These are phyloP conservation scores for Liodrosophila aerea DNA, from an alignment of 2,888 invertebrate genomes.

Conservation along the genomic window DNA sequence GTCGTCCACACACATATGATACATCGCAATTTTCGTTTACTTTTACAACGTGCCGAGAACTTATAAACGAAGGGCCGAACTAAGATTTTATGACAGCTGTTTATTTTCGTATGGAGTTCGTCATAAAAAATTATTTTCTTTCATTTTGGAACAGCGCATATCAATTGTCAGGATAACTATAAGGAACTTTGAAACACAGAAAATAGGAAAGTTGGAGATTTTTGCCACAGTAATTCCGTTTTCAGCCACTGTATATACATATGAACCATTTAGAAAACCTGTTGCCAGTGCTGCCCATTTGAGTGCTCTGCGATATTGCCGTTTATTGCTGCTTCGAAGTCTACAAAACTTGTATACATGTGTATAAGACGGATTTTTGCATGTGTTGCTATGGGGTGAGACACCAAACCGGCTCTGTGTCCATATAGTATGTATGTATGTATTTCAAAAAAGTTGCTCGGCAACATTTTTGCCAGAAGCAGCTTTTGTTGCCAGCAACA, in stretches of 20 bases:
- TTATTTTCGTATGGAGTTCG: no score
- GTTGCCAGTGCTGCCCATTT: slow-evolving; percentile 68
- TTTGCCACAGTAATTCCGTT: no score
- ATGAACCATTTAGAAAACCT: slow-evolving; percentile 25
- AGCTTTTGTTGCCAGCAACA: slow-evolving; percentile 74
- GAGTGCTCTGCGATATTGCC: slow-evolving; percentile 49
- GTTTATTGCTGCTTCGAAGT: slow-evolving; percentile 32
- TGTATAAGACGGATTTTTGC: slow-evolving; percentile 4
- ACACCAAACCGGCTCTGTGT: slow-evolving; percentile 48
- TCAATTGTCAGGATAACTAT: no score
- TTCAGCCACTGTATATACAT: no score
- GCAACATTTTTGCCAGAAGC: slow-evolving; percentile 74
- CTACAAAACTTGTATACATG: slow-evolving; percentile 31
- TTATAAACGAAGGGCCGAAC: no score
- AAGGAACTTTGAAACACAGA: slow-evolving; percentile 52
- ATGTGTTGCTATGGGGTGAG: slow-evolving; percentile 15
- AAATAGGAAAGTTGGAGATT: no score
- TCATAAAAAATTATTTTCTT: no score
- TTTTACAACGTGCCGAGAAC: no score
- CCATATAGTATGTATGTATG: slow-evolving; percentile 22
- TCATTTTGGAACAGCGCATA: no score
- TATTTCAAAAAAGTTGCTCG: slow-evolving; percentile 69
- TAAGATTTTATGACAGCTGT: no score
- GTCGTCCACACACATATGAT: no score
- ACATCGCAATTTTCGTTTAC: no score